These are phyloP conservation scores for Sebastes paucispinis DNA, from an alignment of 2,797 vertebrate genomes.

Conservation along the genomic window DNA sequence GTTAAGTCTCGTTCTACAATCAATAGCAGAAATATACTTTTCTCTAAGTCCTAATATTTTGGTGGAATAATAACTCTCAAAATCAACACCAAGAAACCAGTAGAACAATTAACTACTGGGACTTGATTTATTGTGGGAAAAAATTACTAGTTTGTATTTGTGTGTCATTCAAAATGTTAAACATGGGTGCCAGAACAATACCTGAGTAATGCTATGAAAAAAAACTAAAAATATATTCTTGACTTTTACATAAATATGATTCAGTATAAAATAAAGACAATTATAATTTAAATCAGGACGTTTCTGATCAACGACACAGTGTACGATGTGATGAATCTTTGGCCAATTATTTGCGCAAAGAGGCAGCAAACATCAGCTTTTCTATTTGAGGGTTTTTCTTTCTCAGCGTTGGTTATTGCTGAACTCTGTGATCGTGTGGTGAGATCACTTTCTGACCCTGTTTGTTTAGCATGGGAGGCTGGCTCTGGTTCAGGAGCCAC, in stretches of 20 bases:
- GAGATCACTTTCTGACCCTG: constrained; percentile 50
- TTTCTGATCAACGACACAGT: neutral
- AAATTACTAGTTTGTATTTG: neutral
- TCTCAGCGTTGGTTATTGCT: neutral
- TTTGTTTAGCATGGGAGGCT: constrained; percentile 53
- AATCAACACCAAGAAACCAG: neutral
- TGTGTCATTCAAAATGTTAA: neutral
- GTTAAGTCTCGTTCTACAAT: neutral
- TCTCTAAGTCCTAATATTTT: neutral
- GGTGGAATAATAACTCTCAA: neutral
- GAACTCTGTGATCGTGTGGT: constrained; percentile 20
- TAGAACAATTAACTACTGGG: neutral
- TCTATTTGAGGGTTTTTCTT: neutral
- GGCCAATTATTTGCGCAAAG: neutral
- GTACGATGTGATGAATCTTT: rapidly evolving
- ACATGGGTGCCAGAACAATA: neutral
- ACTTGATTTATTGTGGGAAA: neutral
- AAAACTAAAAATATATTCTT: neutral
- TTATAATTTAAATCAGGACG: neutral
- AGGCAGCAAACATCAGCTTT: neutral
- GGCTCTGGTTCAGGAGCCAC: constrained; percentile 52
- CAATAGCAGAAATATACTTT: neutral
- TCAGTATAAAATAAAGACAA: neutral
- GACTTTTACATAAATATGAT: neutral
- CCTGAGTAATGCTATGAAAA: neutral